Evolutionary conservation across 2,797 vertebrate species (phyloP).

Genomic region (Crocodylus rhombifer): DNA sequence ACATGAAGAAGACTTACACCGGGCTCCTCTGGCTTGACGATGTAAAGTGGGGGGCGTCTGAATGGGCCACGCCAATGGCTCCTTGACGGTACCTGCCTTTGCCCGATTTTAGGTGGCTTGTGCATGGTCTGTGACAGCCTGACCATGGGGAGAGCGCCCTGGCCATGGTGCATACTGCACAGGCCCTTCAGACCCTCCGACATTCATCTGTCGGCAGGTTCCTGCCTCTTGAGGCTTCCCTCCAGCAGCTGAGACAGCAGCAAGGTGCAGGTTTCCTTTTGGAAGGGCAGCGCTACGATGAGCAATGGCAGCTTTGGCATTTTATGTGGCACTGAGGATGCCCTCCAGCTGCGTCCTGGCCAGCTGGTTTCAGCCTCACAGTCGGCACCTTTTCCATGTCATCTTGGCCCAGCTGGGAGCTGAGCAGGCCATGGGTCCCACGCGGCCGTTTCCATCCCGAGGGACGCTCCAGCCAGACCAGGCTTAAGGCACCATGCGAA

Average conservation of each 20-base stretch:
- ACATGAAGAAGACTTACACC: background rate
- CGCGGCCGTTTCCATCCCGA: conserved; percentile 6
- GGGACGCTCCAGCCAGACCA: conserved; percentile 12
- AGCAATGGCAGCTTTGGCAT: background rate
- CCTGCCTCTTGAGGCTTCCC: background rate
- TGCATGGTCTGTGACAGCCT: background rate
- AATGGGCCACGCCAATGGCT: background rate
- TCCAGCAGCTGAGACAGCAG: background rate
- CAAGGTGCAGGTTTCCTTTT: background rate
- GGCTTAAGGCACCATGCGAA: conserved; percentile 57
- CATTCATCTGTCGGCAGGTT: background rate
- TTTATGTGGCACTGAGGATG: conserved; percentile 13
- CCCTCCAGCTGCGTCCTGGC: conserved; percentile 39
- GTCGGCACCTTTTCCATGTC: conserved; percentile 2
- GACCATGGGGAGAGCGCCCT: too few relatives aligned
- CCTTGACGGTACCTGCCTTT: background rate
- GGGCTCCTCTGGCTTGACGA: background rate
- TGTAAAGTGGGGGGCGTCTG: background rate
- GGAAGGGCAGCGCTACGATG: background rate
- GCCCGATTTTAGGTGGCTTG: background rate
- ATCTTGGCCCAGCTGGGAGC: conserved; percentile 1
- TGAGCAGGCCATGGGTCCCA: background rate
- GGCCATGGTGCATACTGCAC: too few relatives aligned
- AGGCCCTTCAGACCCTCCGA: too few relatives aligned
- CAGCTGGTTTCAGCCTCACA: conserved; percentile 34